These are phyloP conservation scores for Dastarcus helophoroides DNA, from an alignment of 2,888 invertebrate species.

Conservation along the genomic window DNA sequence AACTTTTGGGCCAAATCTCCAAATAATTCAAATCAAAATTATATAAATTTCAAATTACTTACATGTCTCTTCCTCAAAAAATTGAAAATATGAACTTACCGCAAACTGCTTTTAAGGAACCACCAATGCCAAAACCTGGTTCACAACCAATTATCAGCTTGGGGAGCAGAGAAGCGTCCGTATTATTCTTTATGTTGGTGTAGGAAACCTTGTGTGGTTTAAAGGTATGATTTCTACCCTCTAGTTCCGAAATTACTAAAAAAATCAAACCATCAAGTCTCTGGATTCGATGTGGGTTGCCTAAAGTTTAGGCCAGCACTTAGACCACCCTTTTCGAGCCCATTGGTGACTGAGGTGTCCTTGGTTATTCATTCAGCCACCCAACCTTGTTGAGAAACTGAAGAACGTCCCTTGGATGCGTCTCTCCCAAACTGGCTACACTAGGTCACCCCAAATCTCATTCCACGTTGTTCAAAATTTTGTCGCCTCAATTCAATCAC, in stretches of 20 bases:
- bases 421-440: no score
- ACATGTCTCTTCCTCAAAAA: neutral
- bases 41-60: neutral
- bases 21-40: neutral
- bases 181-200: slow-evolving; percentile 11
- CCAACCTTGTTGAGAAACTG: no score
- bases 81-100: slow-evolving; percentile 22
- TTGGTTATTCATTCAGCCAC: no score
- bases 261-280: no score
- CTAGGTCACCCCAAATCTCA: no score
- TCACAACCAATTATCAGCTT: slow-evolving; percentile 30
- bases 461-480: no score
- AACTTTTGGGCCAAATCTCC: neutral
- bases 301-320: no score
- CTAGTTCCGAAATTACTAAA: slow-evolving; percentile 17
- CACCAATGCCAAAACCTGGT: slow-evolving; percentile 32
- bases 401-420: no score
- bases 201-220: slow-evolving; percentile 8
- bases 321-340: no score
- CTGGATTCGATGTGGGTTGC: no score
- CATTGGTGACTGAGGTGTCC: no score
- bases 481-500: no score
- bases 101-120: slow-evolving; percentile 28
- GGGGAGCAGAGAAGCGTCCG: slow-evolving; percentile 21
- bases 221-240: slow-evolving; percentile 10